Percentiles rank a stretch among this genome's conserved stretches.
phyloP scores from a whole-genome alignment of 2,888 invertebrate genomes.

The Pachycephus smyrnensis region DNA sequence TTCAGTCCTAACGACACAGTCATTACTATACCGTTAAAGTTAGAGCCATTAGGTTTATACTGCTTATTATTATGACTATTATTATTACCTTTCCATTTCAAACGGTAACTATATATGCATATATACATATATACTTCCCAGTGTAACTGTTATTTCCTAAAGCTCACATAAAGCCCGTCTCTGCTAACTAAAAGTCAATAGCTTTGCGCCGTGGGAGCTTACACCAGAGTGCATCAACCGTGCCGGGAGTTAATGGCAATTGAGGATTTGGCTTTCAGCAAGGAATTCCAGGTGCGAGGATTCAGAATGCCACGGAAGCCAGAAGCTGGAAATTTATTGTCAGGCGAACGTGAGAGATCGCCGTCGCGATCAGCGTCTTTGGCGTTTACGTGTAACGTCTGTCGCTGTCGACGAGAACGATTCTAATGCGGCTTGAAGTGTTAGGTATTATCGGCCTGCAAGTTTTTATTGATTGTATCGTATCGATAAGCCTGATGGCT shows the following conservation, averaged over 20 bases:
- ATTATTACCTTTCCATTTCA: neutral
- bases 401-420: no score
- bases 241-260: neutral
- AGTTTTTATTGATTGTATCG: neutral
- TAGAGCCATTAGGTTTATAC: neutral
- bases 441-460: neutral
- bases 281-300: neutral
- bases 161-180: neutral
- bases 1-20: neutral
- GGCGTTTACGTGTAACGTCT: neutral
- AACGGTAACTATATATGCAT: neutral
- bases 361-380: neutral
- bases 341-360: neutral
- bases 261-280: neutral
- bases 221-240: neutral
- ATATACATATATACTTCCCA: neutral
- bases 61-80: slow-evolving; percentile 7
- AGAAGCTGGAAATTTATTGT: neutral
- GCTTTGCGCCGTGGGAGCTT: neutral
- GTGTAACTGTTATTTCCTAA: neutral
- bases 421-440: no score
- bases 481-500: neutral
- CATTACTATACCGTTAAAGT: neutral
- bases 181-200: neutral
- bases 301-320: neutral